phyloP scores from a whole-genome alignment of 2,113 vertebrate species.

The Pardalotus punctatus region DNA sequence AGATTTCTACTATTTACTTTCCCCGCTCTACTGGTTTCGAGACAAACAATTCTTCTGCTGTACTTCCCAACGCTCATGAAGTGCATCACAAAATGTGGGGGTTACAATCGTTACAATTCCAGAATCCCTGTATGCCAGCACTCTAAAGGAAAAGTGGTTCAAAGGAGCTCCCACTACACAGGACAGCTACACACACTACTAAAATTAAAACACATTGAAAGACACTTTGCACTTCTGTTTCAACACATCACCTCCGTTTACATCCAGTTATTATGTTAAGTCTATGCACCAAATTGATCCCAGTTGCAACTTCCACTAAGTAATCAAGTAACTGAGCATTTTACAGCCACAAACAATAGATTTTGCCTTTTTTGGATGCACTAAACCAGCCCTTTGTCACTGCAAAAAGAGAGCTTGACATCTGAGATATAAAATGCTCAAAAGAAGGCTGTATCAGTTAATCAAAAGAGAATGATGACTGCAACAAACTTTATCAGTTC shows the following conservation, averaged over 20 bases:
- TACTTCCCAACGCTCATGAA: fast-evolving
- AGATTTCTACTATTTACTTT: background rate
- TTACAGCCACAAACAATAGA: background rate
- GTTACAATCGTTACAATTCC: background rate
- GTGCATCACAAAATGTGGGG: background rate
- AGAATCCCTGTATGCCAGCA: background rate
- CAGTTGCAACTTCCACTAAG: background rate
- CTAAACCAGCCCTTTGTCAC: constrained; percentile 19
- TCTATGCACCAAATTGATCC: background rate
- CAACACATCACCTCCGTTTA: constrained; percentile 2
- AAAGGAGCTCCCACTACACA: background rate
- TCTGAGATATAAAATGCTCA: constrained; percentile 45
- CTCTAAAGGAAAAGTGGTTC: background rate
- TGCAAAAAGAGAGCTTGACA: constrained; percentile 35
- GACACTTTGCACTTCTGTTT: background rate
- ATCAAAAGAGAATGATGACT: constrained; percentile 47
- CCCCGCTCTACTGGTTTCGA: fast-evolving
- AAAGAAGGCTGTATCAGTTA: constrained; percentile 59
- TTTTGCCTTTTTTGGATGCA: background rate
- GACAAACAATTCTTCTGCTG: background rate
- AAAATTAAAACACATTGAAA: background rate
- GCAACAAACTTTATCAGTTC: constrained; percentile 33
- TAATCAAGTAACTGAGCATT: constrained; percentile 25
- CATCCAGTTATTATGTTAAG: background rate
- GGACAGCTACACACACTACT: background rate